Conservation (phyloP, 2,797 vertebrate species). For the Coranthus polyacanthus region DNA sequence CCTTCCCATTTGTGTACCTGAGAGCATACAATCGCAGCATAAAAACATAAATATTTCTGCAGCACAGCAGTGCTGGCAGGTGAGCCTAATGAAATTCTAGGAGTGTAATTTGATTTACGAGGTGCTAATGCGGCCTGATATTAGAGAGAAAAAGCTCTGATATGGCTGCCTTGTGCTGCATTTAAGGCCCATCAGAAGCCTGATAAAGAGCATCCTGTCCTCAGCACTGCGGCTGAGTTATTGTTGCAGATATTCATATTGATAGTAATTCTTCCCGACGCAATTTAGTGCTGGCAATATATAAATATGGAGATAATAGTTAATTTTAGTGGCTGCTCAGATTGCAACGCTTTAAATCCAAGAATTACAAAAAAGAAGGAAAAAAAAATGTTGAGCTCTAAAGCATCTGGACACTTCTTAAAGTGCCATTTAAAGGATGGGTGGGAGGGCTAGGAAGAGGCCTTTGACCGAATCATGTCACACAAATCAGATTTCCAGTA, state of each 20-base stretch:
- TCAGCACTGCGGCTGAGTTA: conserved; percentile 81
- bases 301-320: conserved; percentile 85
- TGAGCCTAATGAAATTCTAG: conserved; percentile 87
- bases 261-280: conserved; percentile 85
- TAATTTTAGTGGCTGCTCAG: conserved; percentile 79
- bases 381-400: conserved; percentile 57
- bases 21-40: conserved; percentile 74
- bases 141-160: conserved; percentile 84
- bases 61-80: conserved; percentile 81
- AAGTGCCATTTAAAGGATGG: conserved; percentile 63
- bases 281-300: conserved; percentile 84
- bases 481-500: conserved; percentile 72
- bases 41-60: conserved; percentile 86
- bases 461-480: conserved; percentile 61
- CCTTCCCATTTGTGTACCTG: conserved; percentile 78
- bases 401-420: conserved; percentile 77
- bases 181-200: conserved; percentile 84
- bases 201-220: conserved; percentile 84
- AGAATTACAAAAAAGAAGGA: conserved; percentile 31
- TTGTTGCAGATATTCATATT: conserved; percentile 84
- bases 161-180: conserved; percentile 83
- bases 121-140: conserved; percentile 86
- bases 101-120: conserved; percentile 88
- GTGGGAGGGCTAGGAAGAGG: conserved; percentile 21
- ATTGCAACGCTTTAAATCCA: conserved; percentile 80